Conservation (phyloP, 2,113 vertebrate species). For the Xiphophorus maculatus region DNA sequence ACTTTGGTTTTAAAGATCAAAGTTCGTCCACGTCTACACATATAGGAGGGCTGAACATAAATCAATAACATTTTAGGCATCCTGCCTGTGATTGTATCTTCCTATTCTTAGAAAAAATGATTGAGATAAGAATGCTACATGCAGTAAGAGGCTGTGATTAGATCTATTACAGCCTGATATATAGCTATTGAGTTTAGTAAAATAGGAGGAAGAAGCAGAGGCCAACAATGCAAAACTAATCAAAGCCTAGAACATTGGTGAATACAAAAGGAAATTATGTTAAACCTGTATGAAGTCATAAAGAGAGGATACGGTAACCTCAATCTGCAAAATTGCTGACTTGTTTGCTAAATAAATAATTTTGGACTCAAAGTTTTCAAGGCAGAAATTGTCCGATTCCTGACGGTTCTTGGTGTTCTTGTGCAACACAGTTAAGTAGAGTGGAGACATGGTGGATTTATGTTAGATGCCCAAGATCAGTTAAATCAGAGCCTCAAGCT, state of each 20-base stretch:
- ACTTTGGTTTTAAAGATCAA: conserved; percentile 47
- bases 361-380: neutral
- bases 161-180: neutral
- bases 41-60: conserved; percentile 14
- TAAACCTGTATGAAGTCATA: neutral
- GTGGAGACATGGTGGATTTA: conserved; percentile 57
- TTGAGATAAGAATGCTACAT: conserved; percentile 38
- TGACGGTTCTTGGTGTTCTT: conserved; percentile 47
- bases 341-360: conserved; percentile 12
- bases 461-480: conserved; percentile 31
- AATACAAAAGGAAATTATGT: neutral
- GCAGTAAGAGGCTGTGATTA: conserved; percentile 41
- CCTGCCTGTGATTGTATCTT: conserved; percentile 4
- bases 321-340: neutral
- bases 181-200: conserved; percentile 7
- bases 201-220: neutral
- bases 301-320: neutral
- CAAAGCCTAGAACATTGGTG: neutral
- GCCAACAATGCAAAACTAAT: neutral
- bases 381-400: conserved; percentile 3
- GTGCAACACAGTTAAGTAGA: conserved; percentile 48
- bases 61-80: conserved; percentile 30
- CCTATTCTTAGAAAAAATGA: conserved; percentile 22
- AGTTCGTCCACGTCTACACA: conserved; percentile 46
- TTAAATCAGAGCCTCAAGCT: conserved; percentile 59